Evolutionary conservation across 2,888 invertebrate genomes (phyloP).

Genomic region (Liposcelis brunnea): DNA sequence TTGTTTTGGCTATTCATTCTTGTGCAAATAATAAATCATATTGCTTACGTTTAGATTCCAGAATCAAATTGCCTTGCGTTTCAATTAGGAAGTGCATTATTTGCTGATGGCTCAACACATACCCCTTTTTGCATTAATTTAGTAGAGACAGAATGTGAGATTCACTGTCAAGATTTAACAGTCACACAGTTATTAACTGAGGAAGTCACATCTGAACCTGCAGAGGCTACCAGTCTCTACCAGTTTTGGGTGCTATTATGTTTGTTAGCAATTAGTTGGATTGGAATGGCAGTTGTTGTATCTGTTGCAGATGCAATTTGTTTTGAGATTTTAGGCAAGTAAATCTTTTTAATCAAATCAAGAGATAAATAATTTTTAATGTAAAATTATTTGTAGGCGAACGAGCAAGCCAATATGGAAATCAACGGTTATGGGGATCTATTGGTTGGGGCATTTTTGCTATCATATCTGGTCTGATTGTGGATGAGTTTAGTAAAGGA

Average conservation of each 20-base stretch:
- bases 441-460: constrained; percentile 72
- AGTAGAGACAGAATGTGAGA: constrained; percentile 30
- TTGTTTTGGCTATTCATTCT: no score
- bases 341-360: constrained; percentile 4
- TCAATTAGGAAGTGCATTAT: constrained; percentile 26
- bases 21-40: no score
- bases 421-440: constrained; percentile 75
- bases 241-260: constrained; percentile 67
- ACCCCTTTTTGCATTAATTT: constrained; percentile 24
- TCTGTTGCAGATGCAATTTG: constrained; percentile 81
- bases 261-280: constrained; percentile 61
- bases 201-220: constrained; percentile 24
- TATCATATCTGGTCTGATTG: constrained; percentile 55
- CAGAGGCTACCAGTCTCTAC: constrained; percentile 24
- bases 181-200: constrained; percentile 32
- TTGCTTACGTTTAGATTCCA: no score
- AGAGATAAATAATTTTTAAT: neutral
- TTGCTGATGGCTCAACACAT: constrained; percentile 24
- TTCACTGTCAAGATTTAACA: constrained; percentile 28
- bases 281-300: constrained; percentile 70
- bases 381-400: no score
- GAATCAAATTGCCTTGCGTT: constrained; percentile 18
- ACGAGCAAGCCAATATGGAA: constrained; percentile 58
- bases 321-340: constrained; percentile 59
- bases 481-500: constrained; percentile 54